These are phyloP conservation scores for Endomychus coccineus DNA, from an alignment of 2,888 invertebrate species.

Conservation along the genomic window DNA sequence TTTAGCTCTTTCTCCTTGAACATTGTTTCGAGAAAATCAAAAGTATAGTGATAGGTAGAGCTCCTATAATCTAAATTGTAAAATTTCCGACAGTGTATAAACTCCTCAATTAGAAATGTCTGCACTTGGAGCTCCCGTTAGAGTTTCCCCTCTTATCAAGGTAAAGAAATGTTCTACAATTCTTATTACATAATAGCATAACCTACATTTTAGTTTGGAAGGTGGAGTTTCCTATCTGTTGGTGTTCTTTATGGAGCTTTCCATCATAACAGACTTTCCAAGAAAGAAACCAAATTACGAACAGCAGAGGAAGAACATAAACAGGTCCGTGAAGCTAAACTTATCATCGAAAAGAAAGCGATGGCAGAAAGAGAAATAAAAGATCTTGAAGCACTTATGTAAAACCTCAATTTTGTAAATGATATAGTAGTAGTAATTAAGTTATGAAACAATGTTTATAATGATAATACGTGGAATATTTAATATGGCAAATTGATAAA, in stretches of 20 bases:
- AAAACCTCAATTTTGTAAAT: no score
- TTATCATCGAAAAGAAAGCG: constrained; percentile 63
- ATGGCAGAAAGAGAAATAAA: constrained; percentile 48
- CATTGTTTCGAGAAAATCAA: no score
- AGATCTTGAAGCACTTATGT: constrained; percentile 35
- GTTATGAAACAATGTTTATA: no score
- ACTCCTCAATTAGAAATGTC: no score
- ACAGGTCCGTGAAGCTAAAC: constrained; percentile 59
- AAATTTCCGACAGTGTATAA: no score
- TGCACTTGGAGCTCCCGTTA: constrained; percentile 62
- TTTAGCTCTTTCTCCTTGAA: no score
- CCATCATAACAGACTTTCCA: constrained; percentile 61
- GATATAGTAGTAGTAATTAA: no score
- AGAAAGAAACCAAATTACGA: constrained; percentile 56
- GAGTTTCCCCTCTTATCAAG: constrained; percentile 76
- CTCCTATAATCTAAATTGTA: no score
- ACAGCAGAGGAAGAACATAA: constrained; percentile 63
- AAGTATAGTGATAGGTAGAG: no score
- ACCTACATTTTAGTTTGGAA: constrained; percentile 56
- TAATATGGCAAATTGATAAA: no score
- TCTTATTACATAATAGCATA: background rate
- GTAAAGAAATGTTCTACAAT: constrained; percentile 41
- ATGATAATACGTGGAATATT: no score
- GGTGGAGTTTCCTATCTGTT: constrained; percentile 69
- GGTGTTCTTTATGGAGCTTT: constrained; percentile 71